Evolutionary conservation across 2,113 vertebrate genomes (phyloP), one percentile per base, ranked within the genome.

Genomic region (Agelaius tricolor): DNA sequence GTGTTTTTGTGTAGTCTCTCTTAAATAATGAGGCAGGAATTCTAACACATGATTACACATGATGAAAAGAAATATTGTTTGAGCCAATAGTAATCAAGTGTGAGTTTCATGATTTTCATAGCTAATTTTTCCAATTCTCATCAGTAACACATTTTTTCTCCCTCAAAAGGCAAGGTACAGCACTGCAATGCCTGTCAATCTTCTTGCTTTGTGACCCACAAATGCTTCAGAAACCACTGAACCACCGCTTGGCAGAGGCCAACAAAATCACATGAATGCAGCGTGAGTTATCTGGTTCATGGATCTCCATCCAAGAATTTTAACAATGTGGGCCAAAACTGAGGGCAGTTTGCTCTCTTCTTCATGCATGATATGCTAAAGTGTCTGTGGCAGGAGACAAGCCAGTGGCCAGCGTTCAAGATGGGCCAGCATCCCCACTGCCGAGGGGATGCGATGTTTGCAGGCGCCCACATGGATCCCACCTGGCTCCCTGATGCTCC

Each of bases 211-310:
- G 65, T 22, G 52, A 87, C 58, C 58, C 79, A 75, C 57, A 65
- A 81, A n/a, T 61, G 69, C 66, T 91, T 90, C 15, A 92, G 86
- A 94, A 94, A 76, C 92, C 86, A 93, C 76, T 84, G 76, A 96
- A 65, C 57, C 62, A 16, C 33, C 23, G n/a, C 37, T 89, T 95
- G 89, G 59, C 90, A 90, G 73, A 87, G n/a, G 61, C 68, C 72
- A 68, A 52, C 28, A 65, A 65, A 92, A 89, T 94, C 85, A 15
- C 43, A 87, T 54, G 73, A 82, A 78, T 78, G 69, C 41, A 69
- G 49, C 14, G 66, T 55, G 77, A 92, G 91, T 73, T 84, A 76
- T 79, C 35, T 46, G n/a, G 46, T 57, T 62, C 13, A 2, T 10
- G 31, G 13, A 12, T 69, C 80, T 76, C 66, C 69, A 79, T 79